A percentile compares a stretch with the other conserved stretches of the same genome.
These are phyloP conservation scores for Meliscaeva auricollis DNA, from an alignment of 2,888 invertebrate species.

Conservation along the genomic window DNA sequence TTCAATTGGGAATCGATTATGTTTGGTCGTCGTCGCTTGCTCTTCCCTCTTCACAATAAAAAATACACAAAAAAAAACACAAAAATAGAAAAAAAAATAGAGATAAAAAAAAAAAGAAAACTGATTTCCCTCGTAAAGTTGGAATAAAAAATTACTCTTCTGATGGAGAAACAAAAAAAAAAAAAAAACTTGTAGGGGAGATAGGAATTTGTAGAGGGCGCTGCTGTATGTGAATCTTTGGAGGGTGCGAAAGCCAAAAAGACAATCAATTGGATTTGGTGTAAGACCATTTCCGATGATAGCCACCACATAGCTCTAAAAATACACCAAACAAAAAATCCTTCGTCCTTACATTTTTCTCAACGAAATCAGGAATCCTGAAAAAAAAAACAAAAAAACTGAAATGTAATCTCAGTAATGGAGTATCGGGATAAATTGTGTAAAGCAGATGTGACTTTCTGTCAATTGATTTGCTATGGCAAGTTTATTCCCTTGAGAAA, in stretches of 20 bases:
- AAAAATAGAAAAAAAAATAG: neutral
- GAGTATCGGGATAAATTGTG: slow-evolving; percentile 70
- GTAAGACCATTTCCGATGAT: slow-evolving; percentile 47
- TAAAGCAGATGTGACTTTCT: slow-evolving; percentile 70
- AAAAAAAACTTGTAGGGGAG: neutral
- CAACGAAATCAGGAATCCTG: neutral
- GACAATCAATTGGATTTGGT: slow-evolving; percentile 69
- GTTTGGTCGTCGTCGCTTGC: slow-evolving; percentile 13
- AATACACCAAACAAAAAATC: neutral
- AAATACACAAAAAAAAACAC: slow-evolving; percentile 29
- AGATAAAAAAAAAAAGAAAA: neutral
- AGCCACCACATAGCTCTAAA: slow-evolving; percentile 13
- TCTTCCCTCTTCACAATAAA: slow-evolving; percentile 12
- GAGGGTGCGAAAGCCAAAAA: slow-evolving; percentile 52
- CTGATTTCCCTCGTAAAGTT: slow-evolving; percentile 20
- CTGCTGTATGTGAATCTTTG: neutral
- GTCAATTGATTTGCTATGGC: slow-evolving; percentile 66
- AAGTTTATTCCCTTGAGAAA: slow-evolving; percentile 24
- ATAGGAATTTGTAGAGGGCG: neutral
- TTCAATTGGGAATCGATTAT: slow-evolving; percentile 69
- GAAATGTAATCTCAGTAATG: slow-evolving; percentile 71
- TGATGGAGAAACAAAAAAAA: too few species aligned
- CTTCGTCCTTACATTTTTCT: neutral
- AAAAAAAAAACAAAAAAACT: slow-evolving; percentile 13
- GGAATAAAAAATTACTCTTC: neutral